These are phyloP conservation scores for Stramonita haemastoma DNA, from an alignment of 2,888 invertebrate genomes.

Conservation along the genomic window DNA sequence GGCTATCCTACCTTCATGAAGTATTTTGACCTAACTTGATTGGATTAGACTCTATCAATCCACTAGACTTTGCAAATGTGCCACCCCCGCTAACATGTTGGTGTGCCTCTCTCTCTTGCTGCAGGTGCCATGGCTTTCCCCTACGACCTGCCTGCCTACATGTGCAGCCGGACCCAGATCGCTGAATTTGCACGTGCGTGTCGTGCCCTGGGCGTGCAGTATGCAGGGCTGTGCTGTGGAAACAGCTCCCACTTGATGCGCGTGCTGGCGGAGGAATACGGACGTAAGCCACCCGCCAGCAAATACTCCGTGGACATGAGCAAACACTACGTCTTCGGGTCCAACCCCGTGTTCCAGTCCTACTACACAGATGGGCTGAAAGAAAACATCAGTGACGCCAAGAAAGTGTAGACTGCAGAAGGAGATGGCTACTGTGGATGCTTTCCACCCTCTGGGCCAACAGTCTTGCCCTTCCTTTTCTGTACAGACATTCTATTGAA, in stretches of 20 bases:
- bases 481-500: too few species aligned
- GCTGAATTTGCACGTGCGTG: slow-evolving; percentile 55
- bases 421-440: too few species aligned
- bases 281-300: slow-evolving; percentile 58
- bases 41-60: too few species aligned
- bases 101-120: background rate
- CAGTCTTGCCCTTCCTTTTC: too few species aligned
- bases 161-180: slow-evolving; percentile 55
- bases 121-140: slow-evolving; percentile 61
- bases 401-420: background rate
- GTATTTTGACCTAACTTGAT: too few species aligned
- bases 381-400: background rate
- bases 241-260: slow-evolving; percentile 57
- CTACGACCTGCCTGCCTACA: slow-evolving; percentile 54
- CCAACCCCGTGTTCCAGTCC: slow-evolving; percentile 41
- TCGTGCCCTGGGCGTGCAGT: slow-evolving; percentile 60
- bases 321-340: slow-evolving; percentile 57
- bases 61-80: too few species aligned
- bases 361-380: slow-evolving; percentile 45
- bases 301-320: slow-evolving; percentile 62
- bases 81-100: too few species aligned
- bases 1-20: too few species aligned
- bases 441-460: too few species aligned
- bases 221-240: slow-evolving; percentile 68
- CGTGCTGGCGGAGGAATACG: slow-evolving; percentile 59